Conservation (phyloP, 2,888 invertebrate genomes). For the Rhagophthalmus giganteus region DNA sequence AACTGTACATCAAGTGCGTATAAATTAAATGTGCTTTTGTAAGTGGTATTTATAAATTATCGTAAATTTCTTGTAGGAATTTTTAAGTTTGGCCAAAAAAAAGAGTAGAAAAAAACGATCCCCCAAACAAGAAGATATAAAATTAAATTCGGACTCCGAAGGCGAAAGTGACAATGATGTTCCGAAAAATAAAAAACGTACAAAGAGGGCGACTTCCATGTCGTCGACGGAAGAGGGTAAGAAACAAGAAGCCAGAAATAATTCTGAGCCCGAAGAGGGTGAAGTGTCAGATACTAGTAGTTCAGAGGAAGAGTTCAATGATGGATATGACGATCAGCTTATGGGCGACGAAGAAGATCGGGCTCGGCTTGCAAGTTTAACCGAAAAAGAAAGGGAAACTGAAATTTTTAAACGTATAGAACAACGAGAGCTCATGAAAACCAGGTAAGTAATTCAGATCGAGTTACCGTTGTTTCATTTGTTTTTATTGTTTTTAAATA, state of each 20-base stretch:
- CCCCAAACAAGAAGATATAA: conserved; percentile 46
- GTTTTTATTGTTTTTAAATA: background rate
- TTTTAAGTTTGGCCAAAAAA: conserved; percentile 79
- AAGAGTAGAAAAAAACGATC: conserved; percentile 66
- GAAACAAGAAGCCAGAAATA: conserved; percentile 56
- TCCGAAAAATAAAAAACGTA: conserved; percentile 42
- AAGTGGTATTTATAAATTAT: background rate
- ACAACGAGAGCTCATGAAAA: conserved; percentile 89
- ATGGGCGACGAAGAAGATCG: conserved; percentile 97
- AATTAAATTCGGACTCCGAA: conserved; percentile 51
- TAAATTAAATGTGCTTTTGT: no score
- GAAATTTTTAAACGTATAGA: conserved; percentile 97
- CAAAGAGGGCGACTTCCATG: conserved; percentile 43
- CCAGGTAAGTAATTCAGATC: no score
- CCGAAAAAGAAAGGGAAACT: conserved; percentile 95
- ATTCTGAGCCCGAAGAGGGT: conserved; percentile 84
- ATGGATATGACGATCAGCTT: conserved; percentile 94
- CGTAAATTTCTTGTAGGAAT: conserved; percentile 63
- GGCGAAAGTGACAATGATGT: conserved; percentile 51
- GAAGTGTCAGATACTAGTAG: conserved; percentile 76
- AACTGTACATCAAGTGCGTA: background rate
- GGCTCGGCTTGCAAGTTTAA: conserved; percentile 85
- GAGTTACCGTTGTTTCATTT: no score
- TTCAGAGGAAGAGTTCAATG: conserved; percentile 87
- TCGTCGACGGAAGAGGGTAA: conserved; percentile 53